A percentile compares a stretch with the other conserved stretches of the same genome.
Evolutionary conservation across 2,888 invertebrate species (phyloP).

Genomic region (Tupiocoris notatus): DNA sequence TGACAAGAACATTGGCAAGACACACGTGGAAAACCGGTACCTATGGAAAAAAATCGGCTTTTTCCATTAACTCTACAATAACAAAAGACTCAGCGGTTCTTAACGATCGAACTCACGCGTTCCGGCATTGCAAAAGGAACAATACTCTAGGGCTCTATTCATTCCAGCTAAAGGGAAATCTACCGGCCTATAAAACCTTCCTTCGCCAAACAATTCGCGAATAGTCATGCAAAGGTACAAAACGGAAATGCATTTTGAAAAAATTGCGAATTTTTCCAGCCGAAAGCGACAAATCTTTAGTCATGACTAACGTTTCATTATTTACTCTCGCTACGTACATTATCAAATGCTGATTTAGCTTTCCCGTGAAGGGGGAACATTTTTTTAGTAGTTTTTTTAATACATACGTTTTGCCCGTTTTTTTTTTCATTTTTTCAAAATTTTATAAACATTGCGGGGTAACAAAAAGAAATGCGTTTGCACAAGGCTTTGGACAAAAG

Average conservation of each 20-base stretch:
- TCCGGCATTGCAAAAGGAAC: too few relatives aligned
- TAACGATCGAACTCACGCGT: too few relatives aligned
- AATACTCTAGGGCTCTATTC: too few relatives aligned
- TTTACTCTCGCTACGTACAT: not conserved
- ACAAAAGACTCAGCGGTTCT: too few relatives aligned
- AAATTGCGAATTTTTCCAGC: not conserved
- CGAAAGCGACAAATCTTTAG: not conserved
- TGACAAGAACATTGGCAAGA: too few relatives aligned
- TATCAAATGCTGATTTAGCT: not conserved
- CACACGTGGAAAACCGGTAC: too few relatives aligned
- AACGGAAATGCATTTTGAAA: constrained; percentile 14
- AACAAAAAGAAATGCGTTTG: not conserved
- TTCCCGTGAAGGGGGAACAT: not conserved
- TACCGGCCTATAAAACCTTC: not conserved
- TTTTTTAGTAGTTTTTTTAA: not conserved
- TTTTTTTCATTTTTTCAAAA: not conserved
- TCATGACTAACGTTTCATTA: not conserved
- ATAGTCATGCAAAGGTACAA: constrained; percentile 29
- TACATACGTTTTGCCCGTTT: not conserved
- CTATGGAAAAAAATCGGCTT: too few relatives aligned
- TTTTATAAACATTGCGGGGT: not conserved
- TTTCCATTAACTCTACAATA: too few relatives aligned
- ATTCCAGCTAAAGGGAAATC: not conserved
- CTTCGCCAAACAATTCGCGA: not conserved
- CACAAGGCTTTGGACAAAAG: not conserved